phyloP scores from a whole-genome alignment of 1,140 invertebrate genomes.

The Drosophila rhopaloa region DNA sequence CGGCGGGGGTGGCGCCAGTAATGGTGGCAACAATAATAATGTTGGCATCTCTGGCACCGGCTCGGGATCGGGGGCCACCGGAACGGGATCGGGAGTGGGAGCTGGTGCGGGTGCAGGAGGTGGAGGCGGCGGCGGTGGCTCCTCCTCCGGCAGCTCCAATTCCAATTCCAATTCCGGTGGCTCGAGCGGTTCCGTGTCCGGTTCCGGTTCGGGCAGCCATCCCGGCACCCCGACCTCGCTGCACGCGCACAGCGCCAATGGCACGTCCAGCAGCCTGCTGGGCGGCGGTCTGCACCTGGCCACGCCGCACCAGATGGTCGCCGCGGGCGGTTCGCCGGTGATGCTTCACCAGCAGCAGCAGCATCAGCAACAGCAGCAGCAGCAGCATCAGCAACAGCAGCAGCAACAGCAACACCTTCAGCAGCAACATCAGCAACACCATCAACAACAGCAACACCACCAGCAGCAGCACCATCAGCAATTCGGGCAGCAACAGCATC shows the following conservation, averaged over 20 bases:
- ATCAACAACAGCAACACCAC: slow-evolving; percentile 54
- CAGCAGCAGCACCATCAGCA: slow-evolving; percentile 51
- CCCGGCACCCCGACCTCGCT: slow-evolving; percentile 83
- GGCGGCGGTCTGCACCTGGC: slow-evolving; percentile 76
- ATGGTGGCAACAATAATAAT: too few relatives aligned
- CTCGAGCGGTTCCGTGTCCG: slow-evolving; percentile 23
- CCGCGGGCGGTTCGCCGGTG: slow-evolving; percentile 82
- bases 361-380: slow-evolving; percentile 61
- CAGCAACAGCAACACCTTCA: slow-evolving; percentile 54
- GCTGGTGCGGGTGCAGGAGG: slow-evolving; percentile 59
- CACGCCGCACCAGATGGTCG: slow-evolving; percentile 82
- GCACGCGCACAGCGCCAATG: slow-evolving; percentile 70
- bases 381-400: slow-evolving; percentile 46
- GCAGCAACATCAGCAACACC: slow-evolving; percentile 36
- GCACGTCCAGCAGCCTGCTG: slow-evolving; percentile 74
- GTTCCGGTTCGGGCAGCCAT: slow-evolving; percentile 82
- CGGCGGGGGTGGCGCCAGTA: slow-evolving; percentile 79
- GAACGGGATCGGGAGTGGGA: slow-evolving; percentile 27
- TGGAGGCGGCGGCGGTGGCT: too few relatives aligned
- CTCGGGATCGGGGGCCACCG: slow-evolving; percentile 59
- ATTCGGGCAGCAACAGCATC: slow-evolving; percentile 68
- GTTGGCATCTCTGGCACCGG: slow-evolving; percentile 46
- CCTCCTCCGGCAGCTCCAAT: not conserved
- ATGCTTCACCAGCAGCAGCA: slow-evolving; percentile 81
- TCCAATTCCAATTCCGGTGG: slow-evolving; percentile 39